phyloP scores from a whole-genome alignment of 1,140 invertebrate genomes.

The Drosophila novamexicana region DNA sequence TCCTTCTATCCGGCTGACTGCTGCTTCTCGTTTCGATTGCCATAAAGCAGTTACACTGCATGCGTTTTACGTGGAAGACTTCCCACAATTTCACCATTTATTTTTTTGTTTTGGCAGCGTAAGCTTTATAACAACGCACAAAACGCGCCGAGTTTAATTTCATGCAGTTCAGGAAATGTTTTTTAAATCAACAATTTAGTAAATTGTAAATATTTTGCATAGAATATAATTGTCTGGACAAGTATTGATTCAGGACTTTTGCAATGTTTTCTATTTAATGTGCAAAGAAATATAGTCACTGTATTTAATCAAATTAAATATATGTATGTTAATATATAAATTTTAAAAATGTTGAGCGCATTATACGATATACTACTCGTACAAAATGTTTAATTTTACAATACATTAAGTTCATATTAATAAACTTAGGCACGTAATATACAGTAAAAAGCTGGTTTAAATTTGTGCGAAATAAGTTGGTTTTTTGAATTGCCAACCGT shows the following conservation, averaged over 20 bases:
- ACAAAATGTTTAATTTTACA: slow-evolving; percentile 50
- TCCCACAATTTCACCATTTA: slow-evolving; percentile 6
- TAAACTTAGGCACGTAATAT: slow-evolving; percentile 38
- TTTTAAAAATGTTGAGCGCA: slow-evolving; percentile 48
- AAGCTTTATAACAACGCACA: slow-evolving; percentile 60
- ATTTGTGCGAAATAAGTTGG: no score
- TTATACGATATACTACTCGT: slow-evolving; percentile 48
- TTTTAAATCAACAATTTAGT: slow-evolving; percentile 65
- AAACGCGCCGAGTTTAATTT: slow-evolving; percentile 26
- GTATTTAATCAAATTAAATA: slow-evolving; percentile 82
- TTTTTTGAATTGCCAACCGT: neutral
- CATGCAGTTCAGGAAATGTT: slow-evolving; percentile 42
- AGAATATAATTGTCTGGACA: slow-evolving; percentile 49
- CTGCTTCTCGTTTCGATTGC: slow-evolving; percentile 69
- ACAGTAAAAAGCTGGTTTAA: slow-evolving; percentile 3
- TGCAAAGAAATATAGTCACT: slow-evolving; percentile 80
- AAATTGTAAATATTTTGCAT: slow-evolving; percentile 77
- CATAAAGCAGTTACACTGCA: slow-evolving; percentile 65
- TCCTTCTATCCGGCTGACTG: slow-evolving; percentile 22
- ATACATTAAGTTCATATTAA: slow-evolving; percentile 39
- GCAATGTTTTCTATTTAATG: slow-evolving; percentile 71
- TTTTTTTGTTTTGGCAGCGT: slow-evolving; percentile 40
- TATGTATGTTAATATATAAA: slow-evolving; percentile 63
- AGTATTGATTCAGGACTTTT: slow-evolving; percentile 66
- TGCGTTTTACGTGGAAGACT: slow-evolving; percentile 9